Conservation (phyloP, 2,797 vertebrate species). For the Crenichthys baileyi region DNA sequence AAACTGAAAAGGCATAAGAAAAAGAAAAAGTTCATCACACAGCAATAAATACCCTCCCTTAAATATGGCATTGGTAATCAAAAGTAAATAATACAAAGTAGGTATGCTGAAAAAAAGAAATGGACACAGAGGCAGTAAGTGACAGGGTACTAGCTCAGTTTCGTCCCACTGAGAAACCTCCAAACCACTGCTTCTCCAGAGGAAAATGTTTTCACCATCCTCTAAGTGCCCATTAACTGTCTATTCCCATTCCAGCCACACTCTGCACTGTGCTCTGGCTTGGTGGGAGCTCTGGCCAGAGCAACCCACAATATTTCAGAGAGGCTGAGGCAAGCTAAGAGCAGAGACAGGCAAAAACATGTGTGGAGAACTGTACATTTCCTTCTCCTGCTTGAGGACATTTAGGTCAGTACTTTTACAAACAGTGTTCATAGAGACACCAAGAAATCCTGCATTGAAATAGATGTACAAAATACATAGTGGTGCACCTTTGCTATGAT, state of each 20-base stretch:
- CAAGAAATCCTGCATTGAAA: constrained; percentile 29
- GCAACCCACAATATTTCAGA: constrained; percentile 64
- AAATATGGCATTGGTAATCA: constrained; percentile 30
- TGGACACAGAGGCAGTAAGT: constrained; percentile 45
- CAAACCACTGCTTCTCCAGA: constrained; percentile 74
- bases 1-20: constrained; percentile 1
- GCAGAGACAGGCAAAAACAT: constrained; percentile 31
- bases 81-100: constrained; percentile 41
- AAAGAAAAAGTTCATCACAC: not conserved
- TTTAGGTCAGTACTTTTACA: constrained; percentile 59
- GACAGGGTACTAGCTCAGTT: constrained; percentile 52
- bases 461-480: constrained; percentile 52
- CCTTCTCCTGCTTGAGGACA: constrained; percentile 54
- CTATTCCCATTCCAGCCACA: constrained; percentile 75
- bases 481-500: constrained; percentile 26
- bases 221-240: constrained; percentile 82
- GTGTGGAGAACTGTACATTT: constrained; percentile 35
- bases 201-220: constrained; percentile 78
- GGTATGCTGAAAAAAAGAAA: constrained; percentile 49
- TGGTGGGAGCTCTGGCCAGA: constrained; percentile 71
- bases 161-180: constrained; percentile 64
- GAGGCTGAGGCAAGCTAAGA: constrained; percentile 50
- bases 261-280: constrained; percentile 56
- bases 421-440: constrained; percentile 43
- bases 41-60: not conserved